Conservation (phyloP, 1,140 invertebrate genomes). For the Bombus sylvicola region DNA sequence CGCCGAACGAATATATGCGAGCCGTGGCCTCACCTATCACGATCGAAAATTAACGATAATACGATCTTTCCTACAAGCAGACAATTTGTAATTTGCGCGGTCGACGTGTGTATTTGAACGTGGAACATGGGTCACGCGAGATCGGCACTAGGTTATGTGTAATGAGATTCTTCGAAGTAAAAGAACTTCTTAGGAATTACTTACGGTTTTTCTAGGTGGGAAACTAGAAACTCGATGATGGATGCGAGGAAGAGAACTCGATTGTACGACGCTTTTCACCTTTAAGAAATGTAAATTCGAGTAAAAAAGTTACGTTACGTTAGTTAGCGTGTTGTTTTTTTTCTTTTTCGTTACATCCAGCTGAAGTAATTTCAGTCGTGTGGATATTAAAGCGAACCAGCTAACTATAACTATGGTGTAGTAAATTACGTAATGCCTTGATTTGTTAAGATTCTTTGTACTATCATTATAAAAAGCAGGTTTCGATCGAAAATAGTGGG, state of each 20-base stretch:
- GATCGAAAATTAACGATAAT: conserved; percentile 19
- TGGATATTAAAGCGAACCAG: neutral
- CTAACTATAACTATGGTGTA: no score
- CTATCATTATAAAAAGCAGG: no score
- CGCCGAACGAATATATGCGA: neutral
- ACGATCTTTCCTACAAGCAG: neutral
- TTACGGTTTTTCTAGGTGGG: neutral
- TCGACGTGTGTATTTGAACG: neutral
- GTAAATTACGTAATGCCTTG: no score
- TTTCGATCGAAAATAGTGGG: no score
- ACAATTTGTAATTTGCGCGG: conserved; percentile 27
- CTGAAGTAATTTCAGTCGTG: neutral
- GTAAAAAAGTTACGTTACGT: neutral
- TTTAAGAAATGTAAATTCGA: no score
- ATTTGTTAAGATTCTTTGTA: no score
- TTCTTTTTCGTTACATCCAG: neutral
- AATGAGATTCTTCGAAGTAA: neutral
- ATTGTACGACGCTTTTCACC: no score
- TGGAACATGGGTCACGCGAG: conserved; percentile 20
- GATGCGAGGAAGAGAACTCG: neutral
- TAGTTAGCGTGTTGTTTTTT: no score
- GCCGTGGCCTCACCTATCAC: conserved; percentile 4
- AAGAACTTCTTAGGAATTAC: neutral
- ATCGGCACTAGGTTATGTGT: neutral
- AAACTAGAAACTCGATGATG: neutral